Evolutionary conservation across 2,797 vertebrate species (phyloP).

Genomic region (Merluccius polli): DNA sequence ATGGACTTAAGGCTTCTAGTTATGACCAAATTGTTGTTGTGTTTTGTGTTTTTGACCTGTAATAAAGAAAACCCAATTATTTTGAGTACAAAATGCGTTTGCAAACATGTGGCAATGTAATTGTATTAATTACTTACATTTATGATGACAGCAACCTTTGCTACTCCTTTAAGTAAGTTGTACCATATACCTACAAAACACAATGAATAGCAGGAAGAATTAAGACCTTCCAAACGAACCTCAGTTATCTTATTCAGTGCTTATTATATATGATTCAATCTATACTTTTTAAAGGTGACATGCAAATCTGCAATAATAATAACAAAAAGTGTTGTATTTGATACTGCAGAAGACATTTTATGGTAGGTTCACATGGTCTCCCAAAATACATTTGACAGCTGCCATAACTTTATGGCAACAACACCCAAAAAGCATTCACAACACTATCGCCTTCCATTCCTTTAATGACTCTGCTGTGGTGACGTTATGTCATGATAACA

Average conservation of each 20-base stretch:
- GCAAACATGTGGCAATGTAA: not conserved
- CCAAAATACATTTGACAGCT: not conserved
- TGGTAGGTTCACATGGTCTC: not conserved
- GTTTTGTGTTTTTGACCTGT: not conserved
- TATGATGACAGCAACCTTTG: conserved; percentile 95
- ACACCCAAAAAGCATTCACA: not conserved
- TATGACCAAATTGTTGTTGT: too few species aligned
- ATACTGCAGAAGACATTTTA: not conserved
- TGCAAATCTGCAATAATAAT: not conserved
- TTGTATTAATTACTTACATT: conserved; percentile 80
- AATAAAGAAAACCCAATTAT: not conserved
- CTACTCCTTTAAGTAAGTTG: conserved; percentile 89
- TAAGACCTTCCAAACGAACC: not conserved
- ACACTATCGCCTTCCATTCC: not conserved
- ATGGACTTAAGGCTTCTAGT: too few species aligned
- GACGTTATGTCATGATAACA: not conserved
- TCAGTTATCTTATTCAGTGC: not conserved
- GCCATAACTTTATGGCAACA: not conserved
- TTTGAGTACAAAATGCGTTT: not conserved
- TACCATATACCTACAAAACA: conserved; percentile 91
- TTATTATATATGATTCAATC: not conserved
- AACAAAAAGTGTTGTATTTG: not conserved
- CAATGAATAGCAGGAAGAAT: not conserved
- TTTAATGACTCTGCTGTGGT: not conserved
- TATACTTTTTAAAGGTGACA: not conserved